Conservation (phyloP, 2,888 invertebrate genomes). For the Phyto melanocephala region DNA sequence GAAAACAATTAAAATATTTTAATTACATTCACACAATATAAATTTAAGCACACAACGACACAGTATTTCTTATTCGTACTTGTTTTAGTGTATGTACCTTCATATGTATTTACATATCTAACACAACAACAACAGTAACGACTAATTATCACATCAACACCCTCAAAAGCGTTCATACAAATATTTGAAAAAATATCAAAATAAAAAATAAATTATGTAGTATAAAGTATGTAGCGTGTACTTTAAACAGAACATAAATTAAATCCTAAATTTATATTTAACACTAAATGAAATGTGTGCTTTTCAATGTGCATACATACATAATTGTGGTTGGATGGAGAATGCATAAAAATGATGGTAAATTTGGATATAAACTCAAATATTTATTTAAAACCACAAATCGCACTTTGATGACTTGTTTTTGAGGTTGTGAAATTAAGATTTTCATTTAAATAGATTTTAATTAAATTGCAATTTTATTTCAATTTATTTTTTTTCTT, state of each 20-base stretch:
- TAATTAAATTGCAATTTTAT: constrained; percentile 59
- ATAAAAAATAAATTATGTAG: too few species aligned
- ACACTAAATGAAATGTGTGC: neutral
- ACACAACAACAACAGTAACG: constrained; percentile 35
- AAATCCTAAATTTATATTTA: constrained; percentile 18
- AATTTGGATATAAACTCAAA: constrained; percentile 13
- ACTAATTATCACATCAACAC: constrained; percentile 62
- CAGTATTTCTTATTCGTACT: neutral
- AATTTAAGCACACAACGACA: constrained; percentile 36
- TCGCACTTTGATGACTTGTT: neutral
- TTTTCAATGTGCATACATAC: neutral
- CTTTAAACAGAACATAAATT: constrained; percentile 41
- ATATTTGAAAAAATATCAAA: constrained; percentile 16
- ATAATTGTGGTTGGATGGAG: neutral
- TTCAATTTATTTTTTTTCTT: neutral
- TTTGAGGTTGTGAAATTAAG: constrained; percentile 31
- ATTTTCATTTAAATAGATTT: constrained; percentile 41
- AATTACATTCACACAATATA: constrained; percentile 63
- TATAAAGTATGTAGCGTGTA: too few species aligned
- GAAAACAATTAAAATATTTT: constrained; percentile 47
- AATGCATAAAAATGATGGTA: neutral
- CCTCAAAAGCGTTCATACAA: constrained; percentile 34
- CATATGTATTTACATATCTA: too few species aligned
- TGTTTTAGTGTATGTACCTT: neutral
- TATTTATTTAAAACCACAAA: constrained; percentile 22